Percentiles rank a stretch among this genome's conserved stretches.
Evolutionary conservation across 2,113 vertebrate species (phyloP).

Genomic region (Lepisosteus oculatus): DNA sequence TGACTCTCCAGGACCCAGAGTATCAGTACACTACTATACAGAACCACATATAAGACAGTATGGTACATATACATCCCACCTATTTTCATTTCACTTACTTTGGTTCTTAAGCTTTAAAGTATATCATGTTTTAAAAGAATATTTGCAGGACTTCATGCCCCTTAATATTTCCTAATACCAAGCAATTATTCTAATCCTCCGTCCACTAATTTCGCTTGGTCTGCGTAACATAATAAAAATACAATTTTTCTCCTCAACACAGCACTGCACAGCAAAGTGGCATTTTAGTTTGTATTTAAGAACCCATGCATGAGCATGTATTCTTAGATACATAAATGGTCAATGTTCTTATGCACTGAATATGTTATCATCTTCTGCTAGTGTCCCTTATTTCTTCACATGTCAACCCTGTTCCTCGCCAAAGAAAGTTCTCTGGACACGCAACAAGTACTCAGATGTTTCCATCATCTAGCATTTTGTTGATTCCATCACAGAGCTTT

Average conservation of each 20-base stretch:
- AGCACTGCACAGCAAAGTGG: slow-evolving; percentile 1
- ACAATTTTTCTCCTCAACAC: background rate
- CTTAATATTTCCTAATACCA: background rate
- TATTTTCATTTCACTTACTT: too few species aligned
- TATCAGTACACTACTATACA: too few species aligned
- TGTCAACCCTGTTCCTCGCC: background rate
- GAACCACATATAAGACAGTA: too few species aligned
- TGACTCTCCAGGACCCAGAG: too few species aligned
- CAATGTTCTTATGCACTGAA: background rate
- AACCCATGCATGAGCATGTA: background rate
- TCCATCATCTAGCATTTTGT: slow-evolving; percentile 82
- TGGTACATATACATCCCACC: too few species aligned
- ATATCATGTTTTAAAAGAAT: too few species aligned
- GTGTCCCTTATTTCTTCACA: background rate
- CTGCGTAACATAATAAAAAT: background rate
- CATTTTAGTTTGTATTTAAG: background rate
- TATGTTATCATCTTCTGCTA: background rate
- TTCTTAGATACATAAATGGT: background rate
- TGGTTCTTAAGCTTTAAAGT: too few species aligned
- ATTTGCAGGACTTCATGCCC: too few species aligned
- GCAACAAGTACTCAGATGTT: slow-evolving; percentile 63
- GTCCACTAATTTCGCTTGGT: background rate
- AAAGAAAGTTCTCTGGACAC: background rate
- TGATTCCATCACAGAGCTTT: slow-evolving; percentile 79
- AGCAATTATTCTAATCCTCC: background rate